Evolutionary conservation across 1,140 invertebrate genomes (phyloP).

Genomic region (Orussus abietinus): DNA sequence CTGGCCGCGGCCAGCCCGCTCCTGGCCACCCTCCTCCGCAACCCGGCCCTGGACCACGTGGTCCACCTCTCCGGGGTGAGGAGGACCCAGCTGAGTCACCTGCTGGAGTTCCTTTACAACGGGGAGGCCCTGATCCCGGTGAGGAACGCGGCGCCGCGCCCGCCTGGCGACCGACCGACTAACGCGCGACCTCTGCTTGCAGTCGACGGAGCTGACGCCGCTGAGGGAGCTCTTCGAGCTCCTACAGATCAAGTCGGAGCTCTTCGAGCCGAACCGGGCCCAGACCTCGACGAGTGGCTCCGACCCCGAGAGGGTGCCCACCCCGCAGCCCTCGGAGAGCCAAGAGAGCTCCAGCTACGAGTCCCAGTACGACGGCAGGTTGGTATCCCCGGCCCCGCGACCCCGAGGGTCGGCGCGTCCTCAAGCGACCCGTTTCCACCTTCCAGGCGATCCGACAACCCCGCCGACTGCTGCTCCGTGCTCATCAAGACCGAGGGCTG

Average conservation of each 20-base stretch:
- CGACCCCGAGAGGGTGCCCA: constrained; percentile 48
- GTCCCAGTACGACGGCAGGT: constrained; percentile 63
- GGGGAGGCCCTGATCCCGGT: constrained; percentile 79
- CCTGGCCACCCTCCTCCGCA: constrained; percentile 71
- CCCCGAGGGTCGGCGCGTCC: too few species aligned
- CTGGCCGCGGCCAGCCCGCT: constrained; percentile 79
- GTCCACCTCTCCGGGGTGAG: constrained; percentile 78
- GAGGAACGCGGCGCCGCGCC: too few species aligned
- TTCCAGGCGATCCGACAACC: constrained; percentile 47
- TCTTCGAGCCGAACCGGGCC: constrained; percentile 49
- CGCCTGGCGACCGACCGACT: too few species aligned
- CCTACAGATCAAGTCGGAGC: constrained; percentile 77
- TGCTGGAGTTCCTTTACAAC: constrained; percentile 79
- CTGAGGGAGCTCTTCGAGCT: constrained; percentile 77
- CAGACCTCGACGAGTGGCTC: constrained; percentile 43
- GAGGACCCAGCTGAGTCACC: constrained; percentile 69
- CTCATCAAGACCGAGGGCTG: constrained; percentile 55
- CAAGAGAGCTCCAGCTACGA: constrained; percentile 61
- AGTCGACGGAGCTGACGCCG: constrained; percentile 76
- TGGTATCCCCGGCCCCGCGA: constrained; percentile 27
- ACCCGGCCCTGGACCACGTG: constrained; percentile 63
- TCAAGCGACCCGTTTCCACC: too few species aligned
- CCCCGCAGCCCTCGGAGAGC: constrained; percentile 50
- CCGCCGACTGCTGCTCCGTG: constrained; percentile 51
- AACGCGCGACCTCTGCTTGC: too few species aligned